These are phyloP conservation scores for Cephalopterus ornatus DNA, from an alignment of 2,113 vertebrate genomes.

Conservation along the genomic window DNA sequence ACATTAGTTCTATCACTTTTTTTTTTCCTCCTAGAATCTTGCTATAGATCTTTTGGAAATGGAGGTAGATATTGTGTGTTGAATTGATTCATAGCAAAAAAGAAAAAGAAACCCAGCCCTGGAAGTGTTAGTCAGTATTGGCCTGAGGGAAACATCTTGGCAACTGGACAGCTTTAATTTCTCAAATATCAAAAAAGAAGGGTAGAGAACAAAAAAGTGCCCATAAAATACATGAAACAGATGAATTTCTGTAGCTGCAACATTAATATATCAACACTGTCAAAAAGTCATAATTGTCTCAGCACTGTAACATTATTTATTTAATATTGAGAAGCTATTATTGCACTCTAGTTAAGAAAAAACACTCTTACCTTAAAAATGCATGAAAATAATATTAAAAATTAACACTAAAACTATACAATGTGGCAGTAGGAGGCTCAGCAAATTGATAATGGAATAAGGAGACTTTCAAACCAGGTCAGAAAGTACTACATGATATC, in stretches of 20 bases:
- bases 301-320: conserved; percentile 64
- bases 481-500: neutral
- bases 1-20: neutral
- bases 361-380: conserved; percentile 54
- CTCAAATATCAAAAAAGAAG: neutral
- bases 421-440: neutral
- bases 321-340: conserved; percentile 66
- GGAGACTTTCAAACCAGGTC: conserved; percentile 29
- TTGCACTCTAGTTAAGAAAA: conserved; percentile 55
- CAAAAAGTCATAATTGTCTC: conserved; percentile 57
- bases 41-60: conserved; percentile 29
- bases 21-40: neutral
- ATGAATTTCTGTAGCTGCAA: conserved; percentile 23
- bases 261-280: conserved; percentile 56
- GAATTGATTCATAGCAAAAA: neutral
- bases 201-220: neutral
- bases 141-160: neutral
- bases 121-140: neutral
- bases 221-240: conserved; percentile 17
- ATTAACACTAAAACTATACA: conserved; percentile 62
- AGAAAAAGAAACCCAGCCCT: neutral
- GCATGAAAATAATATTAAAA: conserved; percentile 69
- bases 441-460: conserved; percentile 51
- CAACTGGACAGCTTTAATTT: neutral
- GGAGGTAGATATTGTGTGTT: neutral